Percentiles rank a stretch among this genome's conserved stretches.
Evolutionary conservation across 2,797 vertebrate species (phyloP).

Genomic region (Poeciliopsis paucimaculata): DNA sequence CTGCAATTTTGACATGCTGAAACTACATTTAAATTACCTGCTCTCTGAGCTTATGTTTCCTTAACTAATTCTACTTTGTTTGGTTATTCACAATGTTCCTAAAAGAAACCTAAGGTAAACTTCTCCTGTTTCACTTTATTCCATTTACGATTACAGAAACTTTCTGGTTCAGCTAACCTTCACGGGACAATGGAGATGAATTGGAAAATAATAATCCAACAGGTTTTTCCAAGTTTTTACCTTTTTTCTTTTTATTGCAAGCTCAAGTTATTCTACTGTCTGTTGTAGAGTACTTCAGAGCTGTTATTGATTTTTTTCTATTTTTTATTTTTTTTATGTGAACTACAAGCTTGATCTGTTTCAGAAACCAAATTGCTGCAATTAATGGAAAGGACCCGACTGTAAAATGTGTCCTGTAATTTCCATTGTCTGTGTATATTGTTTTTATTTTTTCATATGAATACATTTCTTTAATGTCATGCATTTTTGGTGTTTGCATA

Average conservation of each 20-base stretch:
- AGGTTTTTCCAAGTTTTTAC: background rate
- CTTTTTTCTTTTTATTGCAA: background rate
- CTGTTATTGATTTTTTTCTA: background rate
- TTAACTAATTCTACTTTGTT: background rate
- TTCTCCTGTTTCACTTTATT: background rate
- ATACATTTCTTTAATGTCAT: background rate
- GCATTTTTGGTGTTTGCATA: constrained; percentile 18
- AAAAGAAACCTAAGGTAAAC: background rate
- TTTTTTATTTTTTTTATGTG: background rate
- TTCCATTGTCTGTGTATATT: background rate
- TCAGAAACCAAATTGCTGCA: background rate
- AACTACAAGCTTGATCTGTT: background rate
- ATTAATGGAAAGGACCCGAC: background rate
- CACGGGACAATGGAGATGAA: background rate
- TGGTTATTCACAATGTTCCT: background rate
- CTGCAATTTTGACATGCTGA: background rate
- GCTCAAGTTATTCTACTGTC: background rate
- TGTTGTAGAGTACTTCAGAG: background rate
- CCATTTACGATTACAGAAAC: background rate
- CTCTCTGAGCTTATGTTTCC: background rate
- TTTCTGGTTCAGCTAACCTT: background rate
- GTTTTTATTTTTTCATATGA: background rate
- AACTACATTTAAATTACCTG: too few species aligned
- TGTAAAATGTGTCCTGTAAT: background rate
- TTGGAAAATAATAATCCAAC: background rate